Evolutionary conservation across 2,113 vertebrate genomes (phyloP), one percentile per base, ranked within the genome.

Genomic region (Zosterops borbonicus): DNA sequence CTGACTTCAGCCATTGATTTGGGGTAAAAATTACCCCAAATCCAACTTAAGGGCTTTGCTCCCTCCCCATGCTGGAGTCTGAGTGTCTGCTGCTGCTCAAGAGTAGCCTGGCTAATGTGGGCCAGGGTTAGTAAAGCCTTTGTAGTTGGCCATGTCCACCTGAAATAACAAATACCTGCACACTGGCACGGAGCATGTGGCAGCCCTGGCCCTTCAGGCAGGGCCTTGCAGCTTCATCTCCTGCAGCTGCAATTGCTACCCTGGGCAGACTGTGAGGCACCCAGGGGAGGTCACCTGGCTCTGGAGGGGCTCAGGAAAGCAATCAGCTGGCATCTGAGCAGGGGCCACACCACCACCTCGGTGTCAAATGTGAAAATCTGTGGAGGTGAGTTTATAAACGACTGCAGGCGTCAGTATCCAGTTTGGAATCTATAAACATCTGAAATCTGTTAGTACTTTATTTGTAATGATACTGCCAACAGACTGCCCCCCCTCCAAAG

Each of bases 381-480:
- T 22, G 68, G 70, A 91, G 60, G 67, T 53, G 41, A 88, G 83
- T 71, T 92, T 64, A 86, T 78, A 95, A 92, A 81, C 3, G 56
- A 50, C 88, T 73, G 68, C 90, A 79, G 83, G 90, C 74, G 84
- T 90, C 76, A 71, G 90, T 65, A 65, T 90, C 67, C 80, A 77
- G 69, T 91, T 94, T 94, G 81, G 87, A 95, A 93, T 80, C 94
- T 77, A 94, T 68, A 94, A 74, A 92, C 93, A 96, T 91, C 88
- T 92, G 94, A 97, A 96, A 97, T 94, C 94, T 97, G 94, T 91
- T 95, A 94, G 95, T 91, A 89, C 92, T 96, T 97, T 96, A 95
- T 96, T 95, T 89, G 94, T 92, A 97, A 97, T 92, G 96, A 98
- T 97, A 93, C 90, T 94, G 95, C 95, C 96, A 95, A 78, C 41